Percentiles rank a stretch among this genome's conserved stretches.
phyloP scores from a whole-genome alignment of 1,140 invertebrate genomes.

The Mamestra configurata region DNA sequence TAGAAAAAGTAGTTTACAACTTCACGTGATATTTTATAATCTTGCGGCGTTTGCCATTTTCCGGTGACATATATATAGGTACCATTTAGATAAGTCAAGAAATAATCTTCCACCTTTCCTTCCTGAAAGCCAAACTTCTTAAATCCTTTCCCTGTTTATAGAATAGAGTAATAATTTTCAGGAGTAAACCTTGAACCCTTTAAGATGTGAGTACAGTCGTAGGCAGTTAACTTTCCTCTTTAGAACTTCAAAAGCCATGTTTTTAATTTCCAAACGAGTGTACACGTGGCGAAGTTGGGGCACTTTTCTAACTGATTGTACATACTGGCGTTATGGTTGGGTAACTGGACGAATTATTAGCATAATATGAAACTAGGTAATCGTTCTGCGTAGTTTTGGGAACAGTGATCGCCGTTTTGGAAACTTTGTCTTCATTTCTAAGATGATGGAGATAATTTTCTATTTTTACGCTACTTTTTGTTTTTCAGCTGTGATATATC shows the following conservation, averaged over 20 bases:
- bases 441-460: too few species aligned
- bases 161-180: conserved; percentile 37
- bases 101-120: neutral
- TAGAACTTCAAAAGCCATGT: conserved; percentile 78
- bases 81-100: neutral
- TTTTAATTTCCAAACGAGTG: conserved; percentile 83
- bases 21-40: too few species aligned
- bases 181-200: conserved; percentile 22
- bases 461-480: too few species aligned
- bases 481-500: too few species aligned
- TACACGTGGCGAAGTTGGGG: conserved; percentile 67
- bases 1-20: too few species aligned
- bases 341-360: neutral
- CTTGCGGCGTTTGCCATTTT: too few species aligned
- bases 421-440: too few species aligned
- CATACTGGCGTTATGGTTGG: neutral
- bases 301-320: conserved; percentile 56
- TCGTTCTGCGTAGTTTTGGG: too few species aligned
- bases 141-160: conserved; percentile 27
- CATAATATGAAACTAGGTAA: neutral
- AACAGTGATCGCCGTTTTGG: too few species aligned
- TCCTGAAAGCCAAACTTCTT: conserved; percentile 5
- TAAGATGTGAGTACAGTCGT: conserved; percentile 46
- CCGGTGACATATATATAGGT: too few species aligned
- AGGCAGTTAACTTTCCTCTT: conserved; percentile 73